Conservation (phyloP, 2,888 invertebrate genomes). For the Aphrophora alni region DNA sequence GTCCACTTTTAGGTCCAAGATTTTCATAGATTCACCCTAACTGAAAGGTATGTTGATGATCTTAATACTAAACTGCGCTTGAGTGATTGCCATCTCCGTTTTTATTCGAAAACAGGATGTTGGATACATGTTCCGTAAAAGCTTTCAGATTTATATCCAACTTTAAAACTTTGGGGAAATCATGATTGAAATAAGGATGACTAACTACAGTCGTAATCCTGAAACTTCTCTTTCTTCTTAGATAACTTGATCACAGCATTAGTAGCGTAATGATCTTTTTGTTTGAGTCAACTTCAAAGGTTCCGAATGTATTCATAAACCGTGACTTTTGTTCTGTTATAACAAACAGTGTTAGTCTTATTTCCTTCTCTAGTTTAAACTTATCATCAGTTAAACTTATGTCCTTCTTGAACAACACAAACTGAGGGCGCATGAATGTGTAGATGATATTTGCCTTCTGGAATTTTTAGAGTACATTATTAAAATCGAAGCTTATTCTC, state of each 20-base stretch:
- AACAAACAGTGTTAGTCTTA: neutral
- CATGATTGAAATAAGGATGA: neutral
- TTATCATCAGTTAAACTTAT: neutral
- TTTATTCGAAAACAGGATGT: slow-evolving; percentile 33
- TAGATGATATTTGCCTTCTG: neutral
- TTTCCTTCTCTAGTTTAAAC: neutral
- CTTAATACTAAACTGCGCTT: slow-evolving; percentile 8
- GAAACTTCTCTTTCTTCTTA: neutral
- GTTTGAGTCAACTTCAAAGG: neutral
- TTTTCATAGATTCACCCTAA: slow-evolving; percentile 5
- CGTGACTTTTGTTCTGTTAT: neutral
- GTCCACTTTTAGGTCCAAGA: slow-evolving; percentile 21
- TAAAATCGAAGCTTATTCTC: neutral
- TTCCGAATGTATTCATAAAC: slow-evolving; percentile 10
- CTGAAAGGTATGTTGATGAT: neutral
- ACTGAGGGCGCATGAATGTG: neutral
- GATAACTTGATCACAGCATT: slow-evolving; percentile 7
- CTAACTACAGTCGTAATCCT: neutral
- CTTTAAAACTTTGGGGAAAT: neutral
- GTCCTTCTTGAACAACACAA: neutral
- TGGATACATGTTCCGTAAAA: slow-evolving; percentile 24
- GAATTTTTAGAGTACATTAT: neutral
- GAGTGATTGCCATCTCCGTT: slow-evolving; percentile 28
- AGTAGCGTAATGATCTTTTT: neutral
- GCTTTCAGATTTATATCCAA: neutral